A percentile compares a stretch with the other conserved stretches of the same genome.
phyloP scores from a whole-genome alignment of 2,888 invertebrate genomes.

The Heliconius ethilla region DNA sequence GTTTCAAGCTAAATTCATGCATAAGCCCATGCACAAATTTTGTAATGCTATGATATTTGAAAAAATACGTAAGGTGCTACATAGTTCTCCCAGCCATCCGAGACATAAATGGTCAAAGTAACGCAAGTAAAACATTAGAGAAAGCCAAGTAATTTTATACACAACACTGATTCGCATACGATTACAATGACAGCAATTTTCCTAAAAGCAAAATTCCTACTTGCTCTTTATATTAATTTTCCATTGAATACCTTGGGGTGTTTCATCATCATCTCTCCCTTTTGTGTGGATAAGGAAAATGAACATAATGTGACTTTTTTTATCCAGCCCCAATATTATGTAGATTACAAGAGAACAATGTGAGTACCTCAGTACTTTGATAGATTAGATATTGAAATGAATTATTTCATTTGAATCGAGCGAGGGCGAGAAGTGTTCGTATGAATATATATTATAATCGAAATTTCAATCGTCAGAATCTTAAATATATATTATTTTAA shows the following conservation, averaged over 20 bases:
- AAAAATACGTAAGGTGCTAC: not conserved
- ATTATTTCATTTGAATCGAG: slow-evolving; percentile 13
- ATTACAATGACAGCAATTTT: slow-evolving; percentile 62
- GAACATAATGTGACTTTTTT: slow-evolving; percentile 35
- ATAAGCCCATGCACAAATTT: not conserved
- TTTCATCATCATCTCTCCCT: slow-evolving; percentile 29
- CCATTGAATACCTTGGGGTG: slow-evolving; percentile 50
- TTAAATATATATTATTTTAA: not conserved
- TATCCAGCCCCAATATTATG: slow-evolving; percentile 30
- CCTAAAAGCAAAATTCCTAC: slow-evolving; percentile 54
- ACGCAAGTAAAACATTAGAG: slow-evolving; percentile 2
- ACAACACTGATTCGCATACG: slow-evolving; percentile 44
- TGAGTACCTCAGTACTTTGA: slow-evolving; percentile 19
- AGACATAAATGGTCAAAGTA: not conserved
- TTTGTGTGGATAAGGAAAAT: slow-evolving; percentile 38
- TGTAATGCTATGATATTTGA: not conserved
- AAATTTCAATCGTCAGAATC: not conserved
- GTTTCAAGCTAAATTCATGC: too few species aligned
- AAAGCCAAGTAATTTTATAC: not conserved
- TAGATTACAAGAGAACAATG: slow-evolving; percentile 27
- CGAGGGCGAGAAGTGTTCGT: not conserved
- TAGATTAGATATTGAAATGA: slow-evolving; percentile 18
- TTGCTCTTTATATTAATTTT: slow-evolving; percentile 55
- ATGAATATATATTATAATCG: slow-evolving; percentile 1
- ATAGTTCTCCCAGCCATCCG: not conserved